These are phyloP conservation scores for Amphiprion ocellaris DNA, from an alignment of 2,113 vertebrate genomes.

Conservation along the genomic window DNA sequence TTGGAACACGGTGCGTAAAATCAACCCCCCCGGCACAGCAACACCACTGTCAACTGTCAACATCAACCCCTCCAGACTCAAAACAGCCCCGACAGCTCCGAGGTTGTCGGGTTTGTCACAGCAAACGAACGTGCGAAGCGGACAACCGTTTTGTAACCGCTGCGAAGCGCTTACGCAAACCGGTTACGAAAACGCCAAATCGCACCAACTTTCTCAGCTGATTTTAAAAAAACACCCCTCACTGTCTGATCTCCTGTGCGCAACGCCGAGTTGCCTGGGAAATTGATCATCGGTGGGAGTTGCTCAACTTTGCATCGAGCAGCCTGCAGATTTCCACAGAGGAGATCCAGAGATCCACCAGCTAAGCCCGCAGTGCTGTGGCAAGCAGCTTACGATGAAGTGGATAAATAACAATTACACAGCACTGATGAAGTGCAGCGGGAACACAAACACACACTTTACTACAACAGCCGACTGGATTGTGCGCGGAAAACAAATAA, in stretches of 20 bases:
- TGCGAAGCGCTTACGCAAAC: slow-evolving; percentile 75
- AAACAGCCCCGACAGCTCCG: background rate
- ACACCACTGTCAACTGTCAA: background rate
- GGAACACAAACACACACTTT: slow-evolving; percentile 1
- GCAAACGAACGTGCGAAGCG: slow-evolving; percentile 3
- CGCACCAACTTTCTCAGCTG: slow-evolving; percentile 21
- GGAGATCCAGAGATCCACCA: slow-evolving; percentile 21
- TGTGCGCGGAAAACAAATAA: background rate
- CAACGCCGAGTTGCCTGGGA: background rate
- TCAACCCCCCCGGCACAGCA: background rate
- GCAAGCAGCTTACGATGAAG: slow-evolving; percentile 50
- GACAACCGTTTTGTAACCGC: slow-evolving; percentile 61
- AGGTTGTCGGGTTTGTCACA: background rate
- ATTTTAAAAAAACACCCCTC: background rate
- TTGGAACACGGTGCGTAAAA: background rate
- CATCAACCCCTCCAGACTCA: background rate
- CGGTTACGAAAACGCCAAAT: slow-evolving; percentile 64
- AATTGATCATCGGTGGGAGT: background rate
- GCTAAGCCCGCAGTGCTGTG: slow-evolving; percentile 27
- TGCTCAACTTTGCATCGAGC: slow-evolving; percentile 32
- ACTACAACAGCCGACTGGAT: background rate
- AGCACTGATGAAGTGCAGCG: background rate
- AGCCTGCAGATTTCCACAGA: background rate
- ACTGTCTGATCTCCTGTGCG: background rate
- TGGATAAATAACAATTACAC: slow-evolving; percentile 28